phyloP scores from a whole-genome alignment of 2,888 invertebrate species.

The Machimus atricapillus region DNA sequence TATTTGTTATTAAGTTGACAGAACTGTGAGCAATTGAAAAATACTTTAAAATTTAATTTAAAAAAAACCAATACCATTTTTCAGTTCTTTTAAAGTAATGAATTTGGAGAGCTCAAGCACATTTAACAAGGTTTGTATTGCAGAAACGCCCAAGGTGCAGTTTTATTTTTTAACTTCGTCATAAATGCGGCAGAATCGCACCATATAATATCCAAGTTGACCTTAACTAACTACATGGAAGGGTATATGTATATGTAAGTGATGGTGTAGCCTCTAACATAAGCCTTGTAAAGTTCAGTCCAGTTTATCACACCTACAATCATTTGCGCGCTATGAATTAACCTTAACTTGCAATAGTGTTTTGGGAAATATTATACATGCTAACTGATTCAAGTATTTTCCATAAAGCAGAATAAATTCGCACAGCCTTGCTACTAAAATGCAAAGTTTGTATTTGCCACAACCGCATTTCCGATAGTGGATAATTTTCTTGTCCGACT shows the following conservation, averaged over 20 bases:
- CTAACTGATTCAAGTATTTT: no score
- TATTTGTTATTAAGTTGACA: no score
- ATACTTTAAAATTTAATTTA: no score
- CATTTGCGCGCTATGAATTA: neutral
- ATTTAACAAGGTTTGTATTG: no score
- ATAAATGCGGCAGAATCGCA: neutral
- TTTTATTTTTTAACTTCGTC: no score
- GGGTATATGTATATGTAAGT: neutral
- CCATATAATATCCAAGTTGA: neutral
- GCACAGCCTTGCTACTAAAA: neutral
- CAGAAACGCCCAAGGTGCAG: no score
- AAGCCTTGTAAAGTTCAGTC: no score
- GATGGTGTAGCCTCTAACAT: neutral
- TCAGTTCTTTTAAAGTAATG: no score
- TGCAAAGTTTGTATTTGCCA: neutral
- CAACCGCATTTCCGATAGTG: neutral
- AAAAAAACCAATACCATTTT: no score
- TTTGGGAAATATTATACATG: neutral
- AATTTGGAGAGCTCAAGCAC: no score
- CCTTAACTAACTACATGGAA: neutral
- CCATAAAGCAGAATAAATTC: no score
- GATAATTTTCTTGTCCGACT: neutral
- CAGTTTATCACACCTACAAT: neutral
- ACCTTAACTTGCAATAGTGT: neutral
- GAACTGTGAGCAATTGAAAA: no score